Percentiles rank a stretch among this genome's conserved stretches.
phyloP scores from a whole-genome alignment of 2,113 vertebrate species.

The Circaetus gallicus region DNA sequence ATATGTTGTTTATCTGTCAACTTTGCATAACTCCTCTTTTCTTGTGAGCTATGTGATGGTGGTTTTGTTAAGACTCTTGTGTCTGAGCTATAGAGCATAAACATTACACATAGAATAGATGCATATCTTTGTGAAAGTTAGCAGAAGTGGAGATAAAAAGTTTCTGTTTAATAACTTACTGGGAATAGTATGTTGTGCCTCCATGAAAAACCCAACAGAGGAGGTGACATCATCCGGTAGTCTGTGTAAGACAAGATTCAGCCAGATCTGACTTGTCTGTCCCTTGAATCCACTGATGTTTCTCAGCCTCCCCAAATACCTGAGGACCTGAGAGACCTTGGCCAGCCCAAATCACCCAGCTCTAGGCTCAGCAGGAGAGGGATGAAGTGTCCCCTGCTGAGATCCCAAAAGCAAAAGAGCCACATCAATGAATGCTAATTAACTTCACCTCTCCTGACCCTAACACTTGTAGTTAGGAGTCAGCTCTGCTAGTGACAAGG shows the following conservation, averaged over 20 bases:
- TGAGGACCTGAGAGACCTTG: background rate
- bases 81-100: background rate
- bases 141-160: background rate
- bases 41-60: background rate
- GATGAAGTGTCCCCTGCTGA: background rate
- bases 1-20: background rate
- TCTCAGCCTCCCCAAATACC: background rate
- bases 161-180: background rate
- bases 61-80: background rate
- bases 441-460: background rate
- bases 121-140: background rate
- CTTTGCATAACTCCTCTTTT: background rate
- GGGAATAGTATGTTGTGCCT: background rate
- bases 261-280: background rate
- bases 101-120: background rate
- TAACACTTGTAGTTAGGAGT: background rate
- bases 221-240: background rate
- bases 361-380: background rate
- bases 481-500: background rate
- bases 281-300: background rate
- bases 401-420: background rate
- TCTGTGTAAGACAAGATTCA: background rate
- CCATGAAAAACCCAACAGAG: background rate
- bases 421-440: background rate
- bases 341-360: background rate